These are phyloP conservation scores for Calcarius lapponicus DNA, from an alignment of 2,797 vertebrate genomes.

Conservation along the genomic window DNA sequence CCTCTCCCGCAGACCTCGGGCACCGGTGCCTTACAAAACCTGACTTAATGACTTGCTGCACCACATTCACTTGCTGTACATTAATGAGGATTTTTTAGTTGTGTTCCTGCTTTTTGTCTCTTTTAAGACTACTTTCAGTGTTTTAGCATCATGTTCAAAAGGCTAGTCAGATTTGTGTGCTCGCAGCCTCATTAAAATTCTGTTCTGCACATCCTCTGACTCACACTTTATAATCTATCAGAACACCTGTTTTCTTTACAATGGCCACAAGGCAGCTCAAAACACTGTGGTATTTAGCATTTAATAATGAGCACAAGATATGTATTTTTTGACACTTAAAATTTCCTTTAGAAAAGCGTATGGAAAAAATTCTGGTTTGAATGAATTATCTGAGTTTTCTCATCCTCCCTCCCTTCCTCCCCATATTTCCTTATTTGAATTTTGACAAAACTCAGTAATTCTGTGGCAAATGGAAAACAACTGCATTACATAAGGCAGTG, in stretches of 20 bases:
- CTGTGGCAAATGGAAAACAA: slow-evolving; percentile 26
- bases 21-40: background rate
- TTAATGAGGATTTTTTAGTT: slow-evolving; percentile 74
- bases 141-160: slow-evolving; percentile 80
- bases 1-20: background rate
- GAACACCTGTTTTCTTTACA: slow-evolving; percentile 89
- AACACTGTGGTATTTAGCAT: slow-evolving; percentile 87
- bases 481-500: slow-evolving; percentile 29
- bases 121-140: slow-evolving; percentile 78
- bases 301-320: slow-evolving; percentile 87
- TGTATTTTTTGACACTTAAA: slow-evolving; percentile 86
- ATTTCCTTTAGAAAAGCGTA: slow-evolving; percentile 79
- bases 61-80: slow-evolving; percentile 61
- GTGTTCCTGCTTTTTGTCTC: slow-evolving; percentile 72
- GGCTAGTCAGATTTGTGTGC: slow-evolving; percentile 80
- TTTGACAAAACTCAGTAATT: slow-evolving; percentile 69
- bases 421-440: slow-evolving; percentile 53
- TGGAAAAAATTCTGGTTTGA: slow-evolving; percentile 74
- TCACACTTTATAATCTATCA: slow-evolving; percentile 86
- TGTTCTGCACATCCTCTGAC: slow-evolving; percentile 81
- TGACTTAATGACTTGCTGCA: slow-evolving; percentile 62
- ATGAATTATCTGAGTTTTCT: slow-evolving; percentile 75
- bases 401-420: background rate
- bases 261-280: slow-evolving; percentile 87
- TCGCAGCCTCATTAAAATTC: slow-evolving; percentile 83